Evolutionary conservation across 2,113 vertebrate species (phyloP), one percentile per base, ranked within the genome.

Genomic region (Tenebrosternarchus preto): DNA sequence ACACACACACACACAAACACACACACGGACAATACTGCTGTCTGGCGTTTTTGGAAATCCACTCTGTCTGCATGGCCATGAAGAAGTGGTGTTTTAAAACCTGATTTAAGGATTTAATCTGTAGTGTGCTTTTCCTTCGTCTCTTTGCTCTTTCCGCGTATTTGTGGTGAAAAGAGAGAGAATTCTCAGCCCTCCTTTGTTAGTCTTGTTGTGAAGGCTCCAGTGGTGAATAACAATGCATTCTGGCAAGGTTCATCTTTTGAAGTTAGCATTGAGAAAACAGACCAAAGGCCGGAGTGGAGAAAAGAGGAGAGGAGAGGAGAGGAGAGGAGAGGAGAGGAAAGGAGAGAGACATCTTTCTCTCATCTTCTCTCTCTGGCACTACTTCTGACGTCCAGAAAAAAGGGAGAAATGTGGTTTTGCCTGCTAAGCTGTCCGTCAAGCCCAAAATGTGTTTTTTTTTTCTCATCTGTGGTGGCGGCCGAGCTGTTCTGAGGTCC

Each of bases 201-300:
- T 67, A 80, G 84, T 80, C 24, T 73, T 57, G 86, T 66, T 92
- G 90, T 91, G 89, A 89, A 88, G 89, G 85, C 86, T 90, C 61
- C 81, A 78, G 68, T 59, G n/a, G 33, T 89, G 91, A 93, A 92
- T 91, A 92, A 94, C 90, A 90, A 90, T 88, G 87, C 88, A 90
- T 86, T 91, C 89, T 89, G 85, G 84, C 85, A 89, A 88, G 87
- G 91, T 85, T 83, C 80, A 87, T 73, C 81, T 90, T 93, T 94
- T 93, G 92, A 92, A 91, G 89, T 90, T 82, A 89, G 90, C 85
- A 88, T 90, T 90, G 92, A 87, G 85, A 86, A 89, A 89, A 90
- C 89, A 84, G 89, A 91, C 91, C 93, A 90, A 92, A 92, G 90
- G 87, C 73, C 80, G 3, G 43, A 89, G 91, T 4, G 91, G 86